A percentile compares a stretch with the other conserved stretches of the same genome.
Evolutionary conservation across 2,888 invertebrate genomes (phyloP).

Genomic region (Geophilus truncorum): DNA sequence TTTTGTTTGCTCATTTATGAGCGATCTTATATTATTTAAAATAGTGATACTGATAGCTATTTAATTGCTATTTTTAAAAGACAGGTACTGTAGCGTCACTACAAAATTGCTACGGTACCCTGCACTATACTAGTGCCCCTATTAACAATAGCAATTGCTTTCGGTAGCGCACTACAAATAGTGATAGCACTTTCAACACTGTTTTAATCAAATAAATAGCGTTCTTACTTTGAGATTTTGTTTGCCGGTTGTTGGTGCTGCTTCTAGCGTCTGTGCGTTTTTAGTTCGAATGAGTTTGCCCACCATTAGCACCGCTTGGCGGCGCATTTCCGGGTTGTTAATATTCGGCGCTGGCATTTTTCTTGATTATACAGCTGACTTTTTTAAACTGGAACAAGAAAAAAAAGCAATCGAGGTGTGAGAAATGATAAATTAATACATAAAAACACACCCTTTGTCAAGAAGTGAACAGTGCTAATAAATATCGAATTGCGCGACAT

Average conservation of each 20-base stretch:
- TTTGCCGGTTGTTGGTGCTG: slow-evolving; percentile 40
- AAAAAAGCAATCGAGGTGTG: background rate
- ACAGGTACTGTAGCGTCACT: too few species aligned
- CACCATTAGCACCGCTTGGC: slow-evolving; percentile 67
- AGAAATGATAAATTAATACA: background rate
- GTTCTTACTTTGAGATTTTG: slow-evolving; percentile 36
- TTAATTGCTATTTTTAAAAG: too few species aligned
- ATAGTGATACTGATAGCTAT: too few species aligned
- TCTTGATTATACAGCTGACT: background rate
- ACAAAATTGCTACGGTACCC: too few species aligned
- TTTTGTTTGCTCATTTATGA: too few species aligned
- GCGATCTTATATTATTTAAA: too few species aligned
- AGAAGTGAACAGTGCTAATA: background rate
- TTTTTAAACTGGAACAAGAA: background rate
- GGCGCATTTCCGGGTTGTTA: slow-evolving; percentile 43
- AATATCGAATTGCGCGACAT: slow-evolving; percentile 1
- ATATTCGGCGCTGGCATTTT: slow-evolving; percentile 19
- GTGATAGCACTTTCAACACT: too few species aligned
- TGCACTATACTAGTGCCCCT: too few species aligned
- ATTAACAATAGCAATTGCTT: too few species aligned
- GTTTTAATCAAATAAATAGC: too few species aligned
- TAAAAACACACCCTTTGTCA: background rate
- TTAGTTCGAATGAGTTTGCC: slow-evolving; percentile 79
- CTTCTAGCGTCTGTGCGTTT: slow-evolving; percentile 67
- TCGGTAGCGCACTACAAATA: too few species aligned